phyloP scores from a whole-genome alignment of 2,888 invertebrate species.

The Drosophila mulleri region DNA sequence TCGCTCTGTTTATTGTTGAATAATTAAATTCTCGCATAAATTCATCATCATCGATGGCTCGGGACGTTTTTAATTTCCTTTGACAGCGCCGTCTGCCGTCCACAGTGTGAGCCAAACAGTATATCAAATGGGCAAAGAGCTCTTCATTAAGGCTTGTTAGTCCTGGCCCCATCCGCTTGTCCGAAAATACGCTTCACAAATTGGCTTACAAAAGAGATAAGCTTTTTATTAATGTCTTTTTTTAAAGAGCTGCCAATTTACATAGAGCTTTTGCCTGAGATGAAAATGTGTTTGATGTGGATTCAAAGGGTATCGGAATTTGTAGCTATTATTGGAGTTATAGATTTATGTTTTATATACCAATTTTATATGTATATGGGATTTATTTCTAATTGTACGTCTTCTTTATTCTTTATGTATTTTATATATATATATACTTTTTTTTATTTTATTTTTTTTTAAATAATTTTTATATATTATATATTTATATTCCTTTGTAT shows the following conservation, averaged over 20 bases:
- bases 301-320: neutral
- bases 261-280: neutral
- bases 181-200: neutral
- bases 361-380: too few species aligned
- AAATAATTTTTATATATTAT: too few species aligned
- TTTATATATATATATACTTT: too few species aligned
- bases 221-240: constrained; percentile 3
- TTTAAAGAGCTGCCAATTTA: constrained; percentile 5
- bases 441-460: too few species aligned
- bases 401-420: too few species aligned
- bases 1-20: constrained; percentile 68
- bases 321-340: neutral
- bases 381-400: too few species aligned
- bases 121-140: constrained; percentile 23
- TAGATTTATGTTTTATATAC: neutral
- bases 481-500: too few species aligned
- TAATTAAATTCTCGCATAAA: constrained; percentile 79
- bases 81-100: constrained; percentile 52
- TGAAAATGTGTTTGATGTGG: neutral
- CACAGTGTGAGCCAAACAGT: constrained; percentile 1
- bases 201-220: constrained; percentile 12
- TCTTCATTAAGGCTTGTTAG: constrained; percentile 33
- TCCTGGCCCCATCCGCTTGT: constrained; percentile 6
- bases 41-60: constrained; percentile 68
- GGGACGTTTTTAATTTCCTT: constrained; percentile 68